Evolutionary conservation across 1,140 invertebrate genomes (phyloP).

Genomic region (Pomphorhynchus laevis): DNA sequence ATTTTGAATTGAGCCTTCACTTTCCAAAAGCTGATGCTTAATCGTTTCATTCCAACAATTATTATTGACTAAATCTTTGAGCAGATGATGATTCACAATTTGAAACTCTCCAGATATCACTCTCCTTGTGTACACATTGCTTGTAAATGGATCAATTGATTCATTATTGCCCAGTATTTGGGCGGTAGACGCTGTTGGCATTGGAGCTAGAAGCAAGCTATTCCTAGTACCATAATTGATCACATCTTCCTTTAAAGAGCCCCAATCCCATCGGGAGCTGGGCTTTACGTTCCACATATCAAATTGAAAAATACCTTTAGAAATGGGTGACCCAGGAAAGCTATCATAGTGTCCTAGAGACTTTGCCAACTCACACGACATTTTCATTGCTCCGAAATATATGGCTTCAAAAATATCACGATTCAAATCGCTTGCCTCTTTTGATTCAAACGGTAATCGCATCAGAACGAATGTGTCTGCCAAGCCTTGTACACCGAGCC

Average conservation of each 20-base stretch:
- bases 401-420: conserved; percentile 88
- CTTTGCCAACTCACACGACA: conserved; percentile 68
- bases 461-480: conserved; percentile 81
- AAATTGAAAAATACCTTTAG: conserved; percentile 60
- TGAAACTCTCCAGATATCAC: conserved; percentile 58
- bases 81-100: conserved; percentile 72
- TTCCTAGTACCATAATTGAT: conserved; percentile 59
- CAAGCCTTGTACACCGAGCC: conserved; percentile 71
- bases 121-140: conserved; percentile 65
- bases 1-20: conserved; percentile 57
- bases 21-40: conserved; percentile 67
- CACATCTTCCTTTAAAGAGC: conserved; percentile 41
- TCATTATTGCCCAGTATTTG: conserved; percentile 97
- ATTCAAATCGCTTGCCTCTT: conserved; percentile 48
- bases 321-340: conserved; percentile 54
- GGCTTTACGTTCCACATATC: conserved; percentile 89
- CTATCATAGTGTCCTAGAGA: conserved; percentile 50
- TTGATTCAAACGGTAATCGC: conserved; percentile 44
- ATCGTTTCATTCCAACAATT: conserved; percentile 76
- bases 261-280: conserved; percentile 57
- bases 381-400: conserved; percentile 76
- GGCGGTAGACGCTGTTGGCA: conserved; percentile 94
- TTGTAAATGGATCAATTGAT: conserved; percentile 84
- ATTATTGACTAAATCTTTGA: conserved; percentile 54
- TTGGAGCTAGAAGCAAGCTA: conserved; percentile 64